Conservation (phyloP, 2,888 invertebrate genomes). For the Zonitis immaculata region DNA sequence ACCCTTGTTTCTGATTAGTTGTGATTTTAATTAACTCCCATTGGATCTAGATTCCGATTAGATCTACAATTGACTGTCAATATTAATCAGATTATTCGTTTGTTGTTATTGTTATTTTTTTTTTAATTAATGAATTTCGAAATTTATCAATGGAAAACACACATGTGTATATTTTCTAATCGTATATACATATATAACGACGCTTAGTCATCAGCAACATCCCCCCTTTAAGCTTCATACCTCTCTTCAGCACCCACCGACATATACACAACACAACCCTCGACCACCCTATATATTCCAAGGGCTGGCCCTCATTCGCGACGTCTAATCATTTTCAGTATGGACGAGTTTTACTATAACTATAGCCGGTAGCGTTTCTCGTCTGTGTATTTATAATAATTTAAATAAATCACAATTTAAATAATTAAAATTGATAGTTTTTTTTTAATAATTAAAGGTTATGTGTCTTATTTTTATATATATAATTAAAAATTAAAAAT, state of each 20-base stretch:
- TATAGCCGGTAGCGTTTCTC: slow-evolving; percentile 29
- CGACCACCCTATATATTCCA: slow-evolving; percentile 32
- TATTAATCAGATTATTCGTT: neutral
- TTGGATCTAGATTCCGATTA: too few species aligned
- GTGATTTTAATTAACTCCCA: neutral
- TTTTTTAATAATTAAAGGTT: too few species aligned
- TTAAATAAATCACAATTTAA: too few species aligned
- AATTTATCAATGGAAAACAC: neutral
- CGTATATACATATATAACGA: slow-evolving; percentile 9
- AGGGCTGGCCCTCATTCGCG: slow-evolving; percentile 41
- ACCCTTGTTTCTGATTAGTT: neutral
- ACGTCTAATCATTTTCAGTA: slow-evolving; percentile 46
- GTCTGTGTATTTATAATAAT: slow-evolving; percentile 1
- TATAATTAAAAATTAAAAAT: too few species aligned
- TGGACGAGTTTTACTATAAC: slow-evolving; percentile 36
- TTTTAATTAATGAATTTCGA: neutral
- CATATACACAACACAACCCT: slow-evolving; percentile 31
- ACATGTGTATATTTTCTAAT: neutral
- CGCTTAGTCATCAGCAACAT: slow-evolving; percentile 35
- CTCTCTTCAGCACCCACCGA: slow-evolving; percentile 30
- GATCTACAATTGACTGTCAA: neutral
- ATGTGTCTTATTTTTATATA: too few species aligned
- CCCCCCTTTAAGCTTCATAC: slow-evolving; percentile 20
- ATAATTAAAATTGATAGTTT: too few species aligned
- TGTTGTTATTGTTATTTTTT: too few species aligned